phyloP scores from a whole-genome alignment of 2,888 invertebrate species.

The Lepidochrysops patricia region DNA sequence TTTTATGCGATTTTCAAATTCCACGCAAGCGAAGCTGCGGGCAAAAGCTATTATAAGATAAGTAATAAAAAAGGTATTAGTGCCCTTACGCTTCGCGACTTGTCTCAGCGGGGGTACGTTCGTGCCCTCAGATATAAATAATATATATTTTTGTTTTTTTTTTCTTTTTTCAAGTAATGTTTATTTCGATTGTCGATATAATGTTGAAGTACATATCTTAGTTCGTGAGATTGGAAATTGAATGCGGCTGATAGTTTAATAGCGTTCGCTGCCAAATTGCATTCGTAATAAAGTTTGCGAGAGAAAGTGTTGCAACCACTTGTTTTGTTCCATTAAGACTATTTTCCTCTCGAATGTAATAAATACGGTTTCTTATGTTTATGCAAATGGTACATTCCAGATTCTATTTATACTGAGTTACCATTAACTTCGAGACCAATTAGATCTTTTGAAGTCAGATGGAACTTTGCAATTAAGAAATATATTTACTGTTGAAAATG shows the following conservation, averaged over 20 bases:
- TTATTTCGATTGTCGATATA: constrained; percentile 8
- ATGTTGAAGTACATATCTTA: constrained; percentile 14
- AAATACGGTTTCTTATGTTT: constrained; percentile 3
- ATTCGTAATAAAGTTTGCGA: constrained; percentile 23
- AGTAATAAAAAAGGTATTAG: no score
- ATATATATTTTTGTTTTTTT: not conserved
- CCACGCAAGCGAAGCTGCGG: no score
- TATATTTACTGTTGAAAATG: not conserved
- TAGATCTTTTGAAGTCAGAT: not conserved
- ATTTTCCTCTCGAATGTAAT: constrained; percentile 3
- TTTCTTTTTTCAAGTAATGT: not conserved
- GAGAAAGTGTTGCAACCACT: constrained; percentile 14
- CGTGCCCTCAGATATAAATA: not conserved
- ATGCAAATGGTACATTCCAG: not conserved
- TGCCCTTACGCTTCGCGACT: no score
- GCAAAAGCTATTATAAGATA: not conserved
- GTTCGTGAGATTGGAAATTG: constrained; percentile 22
- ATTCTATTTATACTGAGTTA: not conserved
- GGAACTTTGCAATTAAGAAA: not conserved
- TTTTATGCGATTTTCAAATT: no score
- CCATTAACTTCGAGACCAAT: not conserved
- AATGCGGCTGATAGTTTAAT: constrained; percentile 23
- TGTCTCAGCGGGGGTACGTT: no score
- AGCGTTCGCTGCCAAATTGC: constrained; percentile 27
- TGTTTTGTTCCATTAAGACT: constrained; percentile 7